A percentile compares a stretch with the other conserved stretches of the same genome.
phyloP scores from a whole-genome alignment of 2,113 vertebrate species.

The Panurus biarmicus region DNA sequence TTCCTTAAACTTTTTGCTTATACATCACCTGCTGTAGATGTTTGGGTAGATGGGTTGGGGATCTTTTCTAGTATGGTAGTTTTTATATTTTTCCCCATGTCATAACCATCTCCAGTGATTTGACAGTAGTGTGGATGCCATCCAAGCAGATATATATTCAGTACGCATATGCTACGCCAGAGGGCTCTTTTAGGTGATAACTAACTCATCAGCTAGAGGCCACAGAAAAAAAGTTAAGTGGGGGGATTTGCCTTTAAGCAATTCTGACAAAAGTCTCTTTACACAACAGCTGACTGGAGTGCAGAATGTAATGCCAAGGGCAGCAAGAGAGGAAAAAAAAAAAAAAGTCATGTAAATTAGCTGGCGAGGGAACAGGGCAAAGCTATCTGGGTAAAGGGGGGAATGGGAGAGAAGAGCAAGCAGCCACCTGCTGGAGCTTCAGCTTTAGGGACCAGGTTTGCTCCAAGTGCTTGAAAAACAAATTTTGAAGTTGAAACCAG shows the following conservation, averaged over 20 bases:
- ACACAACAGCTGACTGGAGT: conserved; percentile 20
- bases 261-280: conserved; percentile 38
- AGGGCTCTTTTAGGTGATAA: conserved; percentile 52
- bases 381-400: not conserved
- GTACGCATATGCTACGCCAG: not conserved
- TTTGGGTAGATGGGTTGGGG: not conserved
- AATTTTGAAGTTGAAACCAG: not conserved
- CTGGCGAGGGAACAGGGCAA: conserved; percentile 31
- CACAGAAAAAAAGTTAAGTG: conserved; percentile 2
- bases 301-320: conserved; percentile 29
- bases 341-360: conserved; percentile 41
- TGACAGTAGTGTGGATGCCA: not conserved
- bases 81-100: not conserved
- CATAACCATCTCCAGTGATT: not conserved
- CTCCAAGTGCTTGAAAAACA: not conserved
- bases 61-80: not conserved
- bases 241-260: conserved; percentile 47
- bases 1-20: not conserved
- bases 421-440: not conserved
- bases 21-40: not conserved
- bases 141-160: conserved; percentile 19
- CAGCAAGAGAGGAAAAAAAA: not conserved
- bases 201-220: conserved; percentile 45
- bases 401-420: not conserved
- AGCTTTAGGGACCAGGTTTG: not conserved